Conservation (phyloP, 1,140 invertebrate genomes). For the Drosophila sulfurigaster region DNA sequence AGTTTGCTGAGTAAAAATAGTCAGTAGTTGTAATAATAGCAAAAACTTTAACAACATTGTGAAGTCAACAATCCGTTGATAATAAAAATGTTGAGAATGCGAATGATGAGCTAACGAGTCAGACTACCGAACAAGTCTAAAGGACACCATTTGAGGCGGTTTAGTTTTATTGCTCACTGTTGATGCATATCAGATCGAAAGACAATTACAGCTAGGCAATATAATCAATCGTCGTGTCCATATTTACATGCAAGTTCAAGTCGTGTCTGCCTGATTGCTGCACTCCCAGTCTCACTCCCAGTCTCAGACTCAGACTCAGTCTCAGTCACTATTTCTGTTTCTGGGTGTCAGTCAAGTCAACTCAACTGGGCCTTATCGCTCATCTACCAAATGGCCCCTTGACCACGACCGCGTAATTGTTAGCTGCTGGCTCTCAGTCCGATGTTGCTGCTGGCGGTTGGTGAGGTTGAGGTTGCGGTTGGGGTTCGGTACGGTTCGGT, state of each 20-base stretch:
- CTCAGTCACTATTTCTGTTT: not conserved
- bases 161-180: not conserved
- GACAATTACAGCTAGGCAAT: constrained; percentile 33
- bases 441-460: constrained; percentile 23
- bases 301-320: not conserved
- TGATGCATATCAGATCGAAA: constrained; percentile 22
- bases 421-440: constrained; percentile 1
- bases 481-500: constrained; percentile 3
- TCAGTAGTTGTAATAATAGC: not conserved
- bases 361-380: constrained; percentile 36
- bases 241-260: constrained; percentile 32
- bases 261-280: constrained; percentile 8
- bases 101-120: not conserved
- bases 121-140: not conserved
- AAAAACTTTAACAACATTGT: not conserved
- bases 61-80: not conserved
- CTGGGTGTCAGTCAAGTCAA: constrained; percentile 8
- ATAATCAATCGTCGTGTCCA: not conserved
- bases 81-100: not conserved
- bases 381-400: constrained; percentile 33
- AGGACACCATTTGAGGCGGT: not conserved
- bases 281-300: not conserved
- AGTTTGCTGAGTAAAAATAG: not conserved
- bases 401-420: constrained; percentile 36
- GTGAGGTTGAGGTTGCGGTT: no score